A percentile compares a stretch with the other conserved stretches of the same genome.
phyloP scores from a whole-genome alignment of 2,888 invertebrate species.

The Patella pellucida region DNA sequence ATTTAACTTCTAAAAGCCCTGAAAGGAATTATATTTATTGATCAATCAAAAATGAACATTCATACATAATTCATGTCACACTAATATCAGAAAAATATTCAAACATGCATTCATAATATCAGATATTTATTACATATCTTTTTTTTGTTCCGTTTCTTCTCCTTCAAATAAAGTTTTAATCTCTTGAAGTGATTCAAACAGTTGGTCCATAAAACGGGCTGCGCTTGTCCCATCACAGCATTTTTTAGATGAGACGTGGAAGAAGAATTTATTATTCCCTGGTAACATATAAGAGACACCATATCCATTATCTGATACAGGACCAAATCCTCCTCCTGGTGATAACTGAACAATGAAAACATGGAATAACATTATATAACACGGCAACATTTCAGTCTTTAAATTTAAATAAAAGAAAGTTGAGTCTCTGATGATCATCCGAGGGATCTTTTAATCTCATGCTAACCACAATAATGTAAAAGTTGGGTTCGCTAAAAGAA shows the following conservation, averaged over 20 bases:
- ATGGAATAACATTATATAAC: background rate
- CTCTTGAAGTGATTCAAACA: conserved; percentile 70
- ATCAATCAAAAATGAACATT: no score
- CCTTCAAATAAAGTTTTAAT: conserved; percentile 67
- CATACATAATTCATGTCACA: no score
- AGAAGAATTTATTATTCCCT: conserved; percentile 72
- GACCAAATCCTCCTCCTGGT: conserved; percentile 74
- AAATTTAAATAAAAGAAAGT: no score
- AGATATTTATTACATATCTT: background rate
- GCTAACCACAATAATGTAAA: no score
- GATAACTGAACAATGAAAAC: conserved; percentile 64
- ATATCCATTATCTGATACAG: conserved; percentile 73
- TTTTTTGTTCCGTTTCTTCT: background rate
- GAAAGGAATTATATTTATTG: no score
- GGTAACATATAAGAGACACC: conserved; percentile 74
- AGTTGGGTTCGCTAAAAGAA: no score
- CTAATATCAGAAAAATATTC: no score
- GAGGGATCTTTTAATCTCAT: no score
- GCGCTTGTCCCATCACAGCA: conserved; percentile 70
- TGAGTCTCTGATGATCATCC: no score
- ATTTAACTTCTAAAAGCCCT: no score
- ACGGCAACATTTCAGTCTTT: no score
- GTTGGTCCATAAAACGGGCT: conserved; percentile 64
- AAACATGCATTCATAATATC: no score
- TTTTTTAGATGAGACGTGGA: conserved; percentile 73